Evolutionary conservation across 2,888 invertebrate genomes (phyloP).

Genomic region (Liodrosophila aerea): DNA sequence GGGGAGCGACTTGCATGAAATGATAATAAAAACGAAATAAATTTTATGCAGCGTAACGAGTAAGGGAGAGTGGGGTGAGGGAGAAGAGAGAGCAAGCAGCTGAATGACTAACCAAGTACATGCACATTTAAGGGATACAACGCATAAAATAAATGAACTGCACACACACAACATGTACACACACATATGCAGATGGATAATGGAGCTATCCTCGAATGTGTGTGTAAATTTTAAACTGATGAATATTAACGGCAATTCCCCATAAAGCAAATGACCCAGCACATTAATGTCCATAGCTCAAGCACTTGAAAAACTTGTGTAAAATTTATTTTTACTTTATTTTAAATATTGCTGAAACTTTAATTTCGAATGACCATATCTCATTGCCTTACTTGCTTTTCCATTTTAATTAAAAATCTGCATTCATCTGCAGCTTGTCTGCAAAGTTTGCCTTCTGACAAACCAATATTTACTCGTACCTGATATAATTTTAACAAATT

Average conservation of each 20-base stretch:
- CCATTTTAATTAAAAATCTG: slow-evolving; percentile 66
- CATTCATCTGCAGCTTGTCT: slow-evolving; percentile 29
- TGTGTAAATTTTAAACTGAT: slow-evolving; percentile 14
- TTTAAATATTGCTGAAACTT: no score
- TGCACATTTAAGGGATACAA: slow-evolving; percentile 68
- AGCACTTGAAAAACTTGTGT: not conserved
- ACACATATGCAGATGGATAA: not conserved
- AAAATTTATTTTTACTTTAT: no score
- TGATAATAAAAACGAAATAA: slow-evolving; percentile 75
- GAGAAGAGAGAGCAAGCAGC: not conserved
- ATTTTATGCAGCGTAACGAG: slow-evolving; percentile 68
- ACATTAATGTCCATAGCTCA: slow-evolving; percentile 20
- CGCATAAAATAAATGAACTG: slow-evolving; percentile 76
- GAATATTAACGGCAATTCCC: slow-evolving; percentile 46
- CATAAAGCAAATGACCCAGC: slow-evolving; percentile 61
- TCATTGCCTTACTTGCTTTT: slow-evolving; percentile 18
- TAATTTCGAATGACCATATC: no score
- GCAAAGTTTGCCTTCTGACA: slow-evolving; percentile 27
- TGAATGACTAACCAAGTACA: slow-evolving; percentile 70
- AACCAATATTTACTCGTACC: slow-evolving; percentile 59
- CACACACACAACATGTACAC: slow-evolving; percentile 25
- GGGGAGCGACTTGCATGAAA: slow-evolving; percentile 56
- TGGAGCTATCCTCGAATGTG: no score
- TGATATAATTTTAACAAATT: slow-evolving; percentile 68
- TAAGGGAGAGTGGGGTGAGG: not conserved